Evolutionary conservation across 2,113 vertebrate species (phyloP), one percentile per base, ranked within the genome.

Genomic region (Cromileptes altivelis): DNA sequence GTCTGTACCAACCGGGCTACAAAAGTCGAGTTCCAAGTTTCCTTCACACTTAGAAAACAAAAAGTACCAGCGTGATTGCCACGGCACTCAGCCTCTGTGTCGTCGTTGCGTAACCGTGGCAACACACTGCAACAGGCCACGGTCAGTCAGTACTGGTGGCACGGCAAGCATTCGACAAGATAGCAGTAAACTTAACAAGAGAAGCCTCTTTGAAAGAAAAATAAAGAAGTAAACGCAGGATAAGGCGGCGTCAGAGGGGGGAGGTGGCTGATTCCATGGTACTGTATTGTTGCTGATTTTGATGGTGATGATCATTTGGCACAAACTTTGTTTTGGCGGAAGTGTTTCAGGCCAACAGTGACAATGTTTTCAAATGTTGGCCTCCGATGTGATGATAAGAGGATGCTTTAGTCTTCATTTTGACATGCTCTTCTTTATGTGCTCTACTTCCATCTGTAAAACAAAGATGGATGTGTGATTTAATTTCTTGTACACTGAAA

Each of bases 351-450:
- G 93, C 93, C 77, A 68, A 64, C 76, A 71, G 93, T 89, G 91
- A 90, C 94, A 96, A 95, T 93, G 96, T 89, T 85, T 94, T 93
- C 79, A 94, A 87, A 89, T 0, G 75, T 61, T 57, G 85, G 78
- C 61, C 77, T 77, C 81, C 9, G 47, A 84, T 78, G 93, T 91
- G 94, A 80, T 92, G 95, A 95, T 93, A 86, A 75, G 89, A 88
- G 3, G 80, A 85, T 18, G 84, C 60, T 63, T 25, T 81, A 81
- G 90, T 88, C 93, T 80, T 98, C 96, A 99, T 93, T 99, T 99
- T 90, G 96, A 96, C 95, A 99, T 95, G 94, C 88, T 96, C 96
- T 98, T 99, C 97, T 98, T 99, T 93, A 99, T 98, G 92, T 98
- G 97, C 89, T 99, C 98, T 83, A 99, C 97, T 90, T 99, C 98